Evolutionary conservation across 1,140 invertebrate species (phyloP), one percentile per base, ranked within the genome.

Genomic region (Pseudomyrmex flavicornis): DNA sequence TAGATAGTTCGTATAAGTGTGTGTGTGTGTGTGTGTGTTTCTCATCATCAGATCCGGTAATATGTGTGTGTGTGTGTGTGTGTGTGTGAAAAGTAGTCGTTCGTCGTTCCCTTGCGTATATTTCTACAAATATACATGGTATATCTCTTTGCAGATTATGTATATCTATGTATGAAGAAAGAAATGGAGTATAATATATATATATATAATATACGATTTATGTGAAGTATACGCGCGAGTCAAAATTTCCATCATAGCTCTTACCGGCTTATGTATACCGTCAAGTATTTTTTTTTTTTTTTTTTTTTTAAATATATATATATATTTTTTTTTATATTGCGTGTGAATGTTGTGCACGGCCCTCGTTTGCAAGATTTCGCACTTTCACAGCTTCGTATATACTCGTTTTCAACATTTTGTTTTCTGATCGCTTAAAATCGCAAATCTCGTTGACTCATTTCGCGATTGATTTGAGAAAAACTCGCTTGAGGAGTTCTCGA

Each of bases 231-330:
- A 84, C 80, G 85, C 74, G 72, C 52, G 58, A 85, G 86, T 88
- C 82, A 87, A 87, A 87, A 82, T 85, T 35, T 35, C 58, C 76
- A 87, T 88, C 76, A 87, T 88, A 88, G 82, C 87, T 76, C 65
- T 87, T 72, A 88, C 35, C 5, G 5, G 72, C 66, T 88, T 82
- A 76, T 35, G 35, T 35, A 35, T 35, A 35, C 75, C 20, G 54
- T 87, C 75, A 88, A 87, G 61, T 69, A 85, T 84, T 48, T 66
- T 86, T 75, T 85, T 82, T 48, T 66, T 86, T 75, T 85, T 82
- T 48, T 54, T 70, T 35, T 35, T 35, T 35, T 35, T 35, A 0
- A 35, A 35, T 35, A 35, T 35, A 35, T 2, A 26, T 26, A 26
- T 66, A 46, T 76, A 80, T 74, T 87, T 87, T 84, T 74, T 87